Base-by-base conservation (phyloP, 2,113 vertebrate species). In the Garra rufa region DNA sequence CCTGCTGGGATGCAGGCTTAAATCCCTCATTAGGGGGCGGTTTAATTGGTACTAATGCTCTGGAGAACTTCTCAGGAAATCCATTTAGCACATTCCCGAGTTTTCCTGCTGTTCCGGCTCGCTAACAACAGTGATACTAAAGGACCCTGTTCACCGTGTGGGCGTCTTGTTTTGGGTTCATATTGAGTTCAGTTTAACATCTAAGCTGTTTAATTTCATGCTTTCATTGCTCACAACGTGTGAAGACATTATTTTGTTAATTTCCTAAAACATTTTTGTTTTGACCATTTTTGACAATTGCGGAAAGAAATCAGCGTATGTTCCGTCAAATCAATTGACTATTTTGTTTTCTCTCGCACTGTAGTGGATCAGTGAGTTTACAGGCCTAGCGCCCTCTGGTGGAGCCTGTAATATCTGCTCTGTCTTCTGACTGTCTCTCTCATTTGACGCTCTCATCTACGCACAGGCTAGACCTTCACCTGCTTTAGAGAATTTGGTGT, bases 51-150 rank as follows among this genome's bases (percentile, higher is more conserved):
- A 85, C 79, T 76, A 75, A 84, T 76, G 74, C 82, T 43, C 30
- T 57, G 77, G 43, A 59, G 70, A 82, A 90, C 81, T 89, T 92
- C 93, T 91, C 78, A 83, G 92, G 92, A 91, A 92, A 90, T 93
- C 87, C 59, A 91, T 90, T 91, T 88, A 65, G 86, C 89, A 82
- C 87, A 91, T 91, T 88, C 89, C 83, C 82, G 81, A 24, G 43
- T 71, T 46, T 46, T 69, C 85, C 73, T 48, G 81, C 81, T 83
- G 85, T 44, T 82, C 48, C 5, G 50, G 14, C 44, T 50, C 13
- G 52, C 63, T 67, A 43, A 80, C 34, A 43, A 80, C 34, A 24
- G 61, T 52, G 79, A 21, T n/a, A 41, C 15, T 28, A 50, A 11
- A 70, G 63, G 65, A 24, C 65, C 19, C 13, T 9, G 28, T 70